phyloP scores from a whole-genome alignment of 2,888 invertebrate genomes.

The Ceramica pisi region DNA sequence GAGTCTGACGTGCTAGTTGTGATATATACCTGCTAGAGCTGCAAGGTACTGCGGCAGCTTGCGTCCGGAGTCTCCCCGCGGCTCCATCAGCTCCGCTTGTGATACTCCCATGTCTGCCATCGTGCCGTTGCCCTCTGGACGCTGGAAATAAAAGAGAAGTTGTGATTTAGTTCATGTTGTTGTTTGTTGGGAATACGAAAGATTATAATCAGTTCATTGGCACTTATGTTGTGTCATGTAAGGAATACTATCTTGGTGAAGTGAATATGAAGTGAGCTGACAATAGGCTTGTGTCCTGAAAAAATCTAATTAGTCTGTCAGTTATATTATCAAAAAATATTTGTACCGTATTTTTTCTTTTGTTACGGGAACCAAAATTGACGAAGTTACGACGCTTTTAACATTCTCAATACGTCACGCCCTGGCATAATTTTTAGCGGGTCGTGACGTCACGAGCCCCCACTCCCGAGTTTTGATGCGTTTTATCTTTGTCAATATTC shows the following conservation, averaged over 20 bases:
- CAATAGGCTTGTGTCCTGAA: too few relatives aligned
- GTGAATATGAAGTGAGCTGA: too few relatives aligned
- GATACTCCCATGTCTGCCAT: conserved; percentile 91
- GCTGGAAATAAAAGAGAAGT: conserved; percentile 76
- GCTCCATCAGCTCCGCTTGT: conserved; percentile 89
- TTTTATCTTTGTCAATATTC: too few relatives aligned
- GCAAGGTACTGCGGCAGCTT: conserved; percentile 93
- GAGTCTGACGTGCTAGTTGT: neutral
- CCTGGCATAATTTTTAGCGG: too few relatives aligned
- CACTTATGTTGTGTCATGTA: neutral
- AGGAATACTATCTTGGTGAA: neutral
- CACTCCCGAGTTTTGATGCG: too few relatives aligned
- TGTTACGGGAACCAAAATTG: too few relatives aligned
- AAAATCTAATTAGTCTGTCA: too few relatives aligned
- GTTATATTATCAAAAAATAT: too few relatives aligned
- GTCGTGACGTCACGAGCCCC: too few relatives aligned
- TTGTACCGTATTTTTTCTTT: too few relatives aligned
- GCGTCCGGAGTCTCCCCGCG: conserved; percentile 80
- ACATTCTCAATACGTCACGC: too few relatives aligned
- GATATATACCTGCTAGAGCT: conserved; percentile 90
- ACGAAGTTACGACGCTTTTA: too few relatives aligned
- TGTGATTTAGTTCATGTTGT: neutral
- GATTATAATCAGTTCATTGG: neutral
- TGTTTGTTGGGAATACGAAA: neutral
- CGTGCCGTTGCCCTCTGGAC: conserved; percentile 83